Evolutionary conservation across 64 coral and sea anemone genomes (phyloP).

Genomic region (Stichodactyla helianthus): DNA sequence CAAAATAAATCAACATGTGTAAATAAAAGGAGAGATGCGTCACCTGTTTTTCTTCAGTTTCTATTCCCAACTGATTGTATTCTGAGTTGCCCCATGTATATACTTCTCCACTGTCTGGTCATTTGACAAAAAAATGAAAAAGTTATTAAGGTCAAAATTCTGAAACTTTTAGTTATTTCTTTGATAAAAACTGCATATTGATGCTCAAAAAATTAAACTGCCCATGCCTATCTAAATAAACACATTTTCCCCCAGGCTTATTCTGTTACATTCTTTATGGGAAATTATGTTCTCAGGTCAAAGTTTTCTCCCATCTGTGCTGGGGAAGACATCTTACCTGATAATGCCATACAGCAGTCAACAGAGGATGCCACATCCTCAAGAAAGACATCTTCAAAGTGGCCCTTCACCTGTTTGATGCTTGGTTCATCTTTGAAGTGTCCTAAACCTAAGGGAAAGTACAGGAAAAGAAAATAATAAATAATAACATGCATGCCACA

Average conservation of each 20-base stretch:
- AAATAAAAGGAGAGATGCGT: background rate
- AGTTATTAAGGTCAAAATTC: too few relatives aligned
- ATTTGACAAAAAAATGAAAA: background rate
- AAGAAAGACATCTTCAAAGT: constrained; percentile 39
- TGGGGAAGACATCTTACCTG: constrained; percentile 30
- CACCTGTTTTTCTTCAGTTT: constrained; percentile 65
- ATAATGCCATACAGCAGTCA: constrained; percentile 78
- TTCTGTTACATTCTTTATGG: too few relatives aligned
- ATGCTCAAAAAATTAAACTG: too few relatives aligned
- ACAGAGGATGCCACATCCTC: constrained; percentile 60
- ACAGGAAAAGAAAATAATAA: background rate
- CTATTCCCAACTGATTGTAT: constrained; percentile 56
- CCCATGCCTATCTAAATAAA: too few relatives aligned
- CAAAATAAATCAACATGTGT: background rate
- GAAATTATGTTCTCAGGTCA: too few relatives aligned
- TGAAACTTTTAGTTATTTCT: too few relatives aligned
- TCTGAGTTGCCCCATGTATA: constrained; percentile 91
- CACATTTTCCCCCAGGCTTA: too few relatives aligned
- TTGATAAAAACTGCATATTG: too few relatives aligned
- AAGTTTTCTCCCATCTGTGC: too few relatives aligned
- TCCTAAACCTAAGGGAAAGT: constrained; percentile 29
- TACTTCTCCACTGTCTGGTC: constrained; percentile 59
- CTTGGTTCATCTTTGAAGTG: constrained; percentile 46
- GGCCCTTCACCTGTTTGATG: constrained; percentile 36
- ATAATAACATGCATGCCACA: background rate